Percentiles rank a stretch among this genome's conserved stretches.
These are phyloP conservation scores for Cosmopolites sordidus DNA, from an alignment of 2,888 invertebrate species.

Conservation along the genomic window DNA sequence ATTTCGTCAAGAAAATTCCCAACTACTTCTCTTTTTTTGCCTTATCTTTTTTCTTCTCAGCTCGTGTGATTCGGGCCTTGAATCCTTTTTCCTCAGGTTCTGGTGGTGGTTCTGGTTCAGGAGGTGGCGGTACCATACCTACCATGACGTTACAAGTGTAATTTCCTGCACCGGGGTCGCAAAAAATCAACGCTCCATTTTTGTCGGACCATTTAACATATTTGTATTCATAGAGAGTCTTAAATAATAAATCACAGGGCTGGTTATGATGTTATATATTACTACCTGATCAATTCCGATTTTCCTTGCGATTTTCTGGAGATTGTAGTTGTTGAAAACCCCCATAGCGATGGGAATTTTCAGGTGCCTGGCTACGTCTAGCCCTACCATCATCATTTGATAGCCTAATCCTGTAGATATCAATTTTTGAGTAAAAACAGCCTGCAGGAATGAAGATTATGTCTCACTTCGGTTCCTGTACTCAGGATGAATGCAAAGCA, in stretches of 20 bases:
- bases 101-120: conserved; percentile 24
- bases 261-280: background rate
- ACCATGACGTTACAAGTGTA: conserved; percentile 49
- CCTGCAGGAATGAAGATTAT: background rate
- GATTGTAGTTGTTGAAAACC: conserved; percentile 35
- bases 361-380: conserved; percentile 42
- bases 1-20: no score
- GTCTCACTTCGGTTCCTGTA: conserved; percentile 37
- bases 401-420: conserved; percentile 29
- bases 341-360: conserved; percentile 40
- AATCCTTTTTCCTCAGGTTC: conserved; percentile 7
- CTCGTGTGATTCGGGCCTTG: conserved; percentile 14
- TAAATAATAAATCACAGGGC: background rate
- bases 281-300: conserved; percentile 36
- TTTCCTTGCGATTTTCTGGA: conserved; percentile 40
- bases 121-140: conserved; percentile 36
- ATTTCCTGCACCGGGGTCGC: conserved; percentile 52
- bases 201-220: conserved; percentile 48
- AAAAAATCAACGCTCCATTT: conserved; percentile 48
- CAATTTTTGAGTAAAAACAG: no score
- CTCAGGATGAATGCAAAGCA: conserved; percentile 39
- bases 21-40: conserved; percentile 9
- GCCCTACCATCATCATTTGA: conserved; percentile 32
- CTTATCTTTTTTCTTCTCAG: conserved; percentile 23
- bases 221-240: conserved; percentile 41